Evolutionary conservation across 2,113 vertebrate species (phyloP).

Genomic region (Etheostoma cragini): DNA sequence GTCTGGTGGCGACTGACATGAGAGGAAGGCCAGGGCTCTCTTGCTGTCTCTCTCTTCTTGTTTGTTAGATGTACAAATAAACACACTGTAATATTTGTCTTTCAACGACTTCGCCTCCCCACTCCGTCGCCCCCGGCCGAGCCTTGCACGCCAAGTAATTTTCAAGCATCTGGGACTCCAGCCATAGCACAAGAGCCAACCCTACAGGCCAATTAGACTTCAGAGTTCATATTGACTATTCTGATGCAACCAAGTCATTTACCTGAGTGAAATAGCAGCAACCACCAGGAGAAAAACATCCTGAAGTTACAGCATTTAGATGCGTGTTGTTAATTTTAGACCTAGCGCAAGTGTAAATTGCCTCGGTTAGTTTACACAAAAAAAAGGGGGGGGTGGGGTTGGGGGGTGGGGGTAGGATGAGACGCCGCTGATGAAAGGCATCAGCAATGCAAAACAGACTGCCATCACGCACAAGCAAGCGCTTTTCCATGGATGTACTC

Average conservation of each 20-base stretch:
- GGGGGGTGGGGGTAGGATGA: neutral
- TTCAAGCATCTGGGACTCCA: conserved; percentile 69
- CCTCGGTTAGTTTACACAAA: conserved; percentile 51
- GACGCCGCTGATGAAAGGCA: conserved; percentile 58
- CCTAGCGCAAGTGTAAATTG: conserved; percentile 32
- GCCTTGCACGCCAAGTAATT: conserved; percentile 61
- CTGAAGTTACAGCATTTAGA: conserved; percentile 48
- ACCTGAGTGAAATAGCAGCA: conserved; percentile 65
- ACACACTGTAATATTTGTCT: conserved; percentile 62
- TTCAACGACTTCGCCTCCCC: conserved; percentile 43
- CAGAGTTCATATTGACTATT: conserved; percentile 61
- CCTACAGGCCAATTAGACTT: conserved; percentile 76
- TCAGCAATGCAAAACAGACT: conserved; percentile 53
- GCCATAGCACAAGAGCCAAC: conserved; percentile 52
- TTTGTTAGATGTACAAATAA: conserved; percentile 66
- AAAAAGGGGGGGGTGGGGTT: neutral
- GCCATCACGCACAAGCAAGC: conserved; percentile 47
- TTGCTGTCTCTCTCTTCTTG: conserved; percentile 41
- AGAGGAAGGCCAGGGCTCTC: conserved; percentile 42
- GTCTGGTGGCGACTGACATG: conserved; percentile 55
- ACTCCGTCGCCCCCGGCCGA: conserved; percentile 11
- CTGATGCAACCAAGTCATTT: conserved; percentile 74
- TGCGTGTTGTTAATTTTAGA: conserved; percentile 41
- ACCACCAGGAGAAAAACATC: conserved; percentile 58
- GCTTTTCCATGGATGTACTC: conserved; percentile 32